phyloP scores from a whole-genome alignment of 2,888 invertebrate genomes.

The Arrhopalites spinosus region DNA sequence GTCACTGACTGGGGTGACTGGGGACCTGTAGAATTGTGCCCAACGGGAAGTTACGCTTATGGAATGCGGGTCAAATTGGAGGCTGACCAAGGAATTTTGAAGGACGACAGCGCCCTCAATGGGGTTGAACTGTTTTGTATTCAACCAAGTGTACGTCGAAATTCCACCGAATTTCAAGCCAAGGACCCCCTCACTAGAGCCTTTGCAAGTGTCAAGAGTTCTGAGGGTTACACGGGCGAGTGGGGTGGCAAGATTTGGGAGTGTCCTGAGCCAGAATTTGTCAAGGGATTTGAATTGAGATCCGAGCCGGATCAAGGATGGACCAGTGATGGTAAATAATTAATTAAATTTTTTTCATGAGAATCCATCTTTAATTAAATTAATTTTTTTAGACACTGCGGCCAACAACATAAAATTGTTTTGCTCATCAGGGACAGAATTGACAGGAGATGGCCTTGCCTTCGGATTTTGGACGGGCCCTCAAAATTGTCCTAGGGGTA shows the following conservation, averaged over 20 bases:
- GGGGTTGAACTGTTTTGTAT: constrained; percentile 31
- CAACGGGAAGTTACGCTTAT: constrained; percentile 42
- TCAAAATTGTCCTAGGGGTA: constrained; percentile 43
- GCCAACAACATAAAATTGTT: constrained; percentile 33
- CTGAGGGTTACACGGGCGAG: constrained; percentile 46
- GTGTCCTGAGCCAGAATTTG: constrained; percentile 43
- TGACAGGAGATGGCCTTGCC: constrained; percentile 41
- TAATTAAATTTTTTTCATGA: constrained; percentile 43
- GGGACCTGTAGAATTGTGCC: constrained; percentile 45
- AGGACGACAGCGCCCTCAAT: constrained; percentile 36
- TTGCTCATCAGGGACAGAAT: constrained; percentile 17
- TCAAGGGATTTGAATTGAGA: constrained; percentile 49
- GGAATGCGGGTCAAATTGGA: constrained; percentile 49
- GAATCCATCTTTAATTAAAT: no score
- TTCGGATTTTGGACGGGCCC: constrained; percentile 49
- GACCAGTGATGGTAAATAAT: no score
- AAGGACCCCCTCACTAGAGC: neutral
- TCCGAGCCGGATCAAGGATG: constrained; percentile 43
- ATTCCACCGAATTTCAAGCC: constrained; percentile 4
- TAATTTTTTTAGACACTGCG: constrained; percentile 26
- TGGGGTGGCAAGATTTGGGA: constrained; percentile 42
- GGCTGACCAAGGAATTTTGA: constrained; percentile 33
- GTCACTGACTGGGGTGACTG: constrained; percentile 51
- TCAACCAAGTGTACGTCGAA: neutral
- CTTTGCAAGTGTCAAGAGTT: constrained; percentile 35